Evolutionary conservation across 37 sponge, comb jelly and placozoan genomes (phyloP).

Genomic region (Ephydatia muelleri): DNA sequence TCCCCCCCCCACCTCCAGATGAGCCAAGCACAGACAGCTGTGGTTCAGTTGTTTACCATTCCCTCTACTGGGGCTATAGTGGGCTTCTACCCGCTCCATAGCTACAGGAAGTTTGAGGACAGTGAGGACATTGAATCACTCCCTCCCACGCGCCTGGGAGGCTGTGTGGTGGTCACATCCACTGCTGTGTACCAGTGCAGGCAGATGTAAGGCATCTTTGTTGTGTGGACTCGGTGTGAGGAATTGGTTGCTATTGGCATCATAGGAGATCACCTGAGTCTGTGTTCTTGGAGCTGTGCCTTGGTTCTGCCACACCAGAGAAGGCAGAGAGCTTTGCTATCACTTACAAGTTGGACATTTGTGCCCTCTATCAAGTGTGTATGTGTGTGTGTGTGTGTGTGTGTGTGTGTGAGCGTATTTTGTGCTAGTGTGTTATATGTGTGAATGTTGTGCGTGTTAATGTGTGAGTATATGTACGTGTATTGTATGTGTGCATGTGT

Average conservation of each 20-base stretch:
- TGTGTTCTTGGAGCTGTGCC: constrained; percentile 42
- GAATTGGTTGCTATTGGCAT: background rate
- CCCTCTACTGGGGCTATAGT: constrained; percentile 41
- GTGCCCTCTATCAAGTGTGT: constrained; percentile 65
- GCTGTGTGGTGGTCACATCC: constrained; percentile 64
- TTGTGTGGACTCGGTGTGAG: background rate
- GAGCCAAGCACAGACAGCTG: constrained; percentile 28
- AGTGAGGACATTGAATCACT: background rate
- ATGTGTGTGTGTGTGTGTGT: background rate
- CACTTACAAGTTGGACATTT: constrained; percentile 67
- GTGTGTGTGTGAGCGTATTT: background rate
- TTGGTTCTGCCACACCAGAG: constrained; percentile 27
- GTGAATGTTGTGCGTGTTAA: background rate
- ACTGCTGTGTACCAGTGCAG: constrained; percentile 69
- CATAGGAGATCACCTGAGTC: constrained; percentile 42
- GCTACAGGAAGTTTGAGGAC: background rate
- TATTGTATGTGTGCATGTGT: background rate
- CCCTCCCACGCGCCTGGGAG: constrained; percentile 55
- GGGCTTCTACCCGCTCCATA: constrained; percentile 19
- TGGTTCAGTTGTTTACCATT: constrained; percentile 56
- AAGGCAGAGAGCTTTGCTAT: constrained; percentile 66
- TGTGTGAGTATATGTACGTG: background rate
- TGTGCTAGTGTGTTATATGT: no score
- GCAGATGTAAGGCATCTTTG: constrained; percentile 28
- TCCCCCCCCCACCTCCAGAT: background rate